Evolutionary conservation across 2,113 vertebrate species (phyloP).

Genomic region (Pedetes capensis): DNA sequence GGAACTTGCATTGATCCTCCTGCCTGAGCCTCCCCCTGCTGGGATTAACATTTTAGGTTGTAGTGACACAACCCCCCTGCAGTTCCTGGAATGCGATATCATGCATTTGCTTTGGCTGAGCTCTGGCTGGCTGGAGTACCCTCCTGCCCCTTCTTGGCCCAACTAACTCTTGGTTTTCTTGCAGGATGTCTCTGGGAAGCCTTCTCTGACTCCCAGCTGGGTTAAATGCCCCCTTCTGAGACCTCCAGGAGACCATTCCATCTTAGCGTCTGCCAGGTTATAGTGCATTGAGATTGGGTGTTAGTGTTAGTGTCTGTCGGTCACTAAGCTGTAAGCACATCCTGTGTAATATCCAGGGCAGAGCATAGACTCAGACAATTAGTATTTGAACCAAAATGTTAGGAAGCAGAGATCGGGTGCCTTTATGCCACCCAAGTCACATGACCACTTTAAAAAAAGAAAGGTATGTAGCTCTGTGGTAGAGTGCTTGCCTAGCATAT

Average conservation of each 20-base stretch:
- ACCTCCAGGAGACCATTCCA: background rate
- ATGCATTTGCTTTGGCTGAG: background rate
- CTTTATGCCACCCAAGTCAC: background rate
- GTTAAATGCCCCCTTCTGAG: background rate
- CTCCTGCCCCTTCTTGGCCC: background rate
- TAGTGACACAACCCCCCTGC: no score
- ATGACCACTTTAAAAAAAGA: background rate
- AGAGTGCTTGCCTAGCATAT: no score
- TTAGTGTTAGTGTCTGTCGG: background rate
- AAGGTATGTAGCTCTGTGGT: no score
- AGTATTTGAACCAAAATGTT: background rate
- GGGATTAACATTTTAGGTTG: no score
- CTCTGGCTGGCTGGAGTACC: background rate
- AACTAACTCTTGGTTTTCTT: background rate
- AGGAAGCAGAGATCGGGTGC: background rate
- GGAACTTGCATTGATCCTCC: no score
- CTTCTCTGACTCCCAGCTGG: background rate
- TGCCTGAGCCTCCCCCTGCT: no score
- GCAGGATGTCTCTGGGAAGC: background rate
- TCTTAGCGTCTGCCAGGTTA: background rate
- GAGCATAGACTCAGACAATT: background rate
- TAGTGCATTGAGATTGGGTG: background rate
- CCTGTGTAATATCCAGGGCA: no score
- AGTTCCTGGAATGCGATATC: background rate
- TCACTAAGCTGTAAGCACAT: background rate